phyloP scores from a whole-genome alignment of 2,888 invertebrate species.

The Pinctada fucata region DNA sequence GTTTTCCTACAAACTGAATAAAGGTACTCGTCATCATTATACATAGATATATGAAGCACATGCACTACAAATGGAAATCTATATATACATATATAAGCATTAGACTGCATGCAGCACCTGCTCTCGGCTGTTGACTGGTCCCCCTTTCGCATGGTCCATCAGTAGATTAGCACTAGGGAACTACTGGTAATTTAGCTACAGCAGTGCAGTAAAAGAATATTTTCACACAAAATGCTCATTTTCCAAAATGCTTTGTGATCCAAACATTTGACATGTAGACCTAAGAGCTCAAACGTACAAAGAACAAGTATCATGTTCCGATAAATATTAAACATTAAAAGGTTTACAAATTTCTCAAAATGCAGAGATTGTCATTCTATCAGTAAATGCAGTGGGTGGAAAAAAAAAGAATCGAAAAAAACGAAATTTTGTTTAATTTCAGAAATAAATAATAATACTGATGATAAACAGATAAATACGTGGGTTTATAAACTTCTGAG shows the following conservation, averaged over 20 bases:
- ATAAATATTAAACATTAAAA: neutral
- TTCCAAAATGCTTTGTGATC: conserved; percentile 1
- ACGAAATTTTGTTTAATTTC: neutral
- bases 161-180: neutral
- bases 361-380: conserved; percentile 10
- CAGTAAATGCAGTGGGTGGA: neutral
- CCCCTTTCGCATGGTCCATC: neutral
- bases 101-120: neutral
- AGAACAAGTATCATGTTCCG: neutral
- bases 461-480: conserved; percentile 11
- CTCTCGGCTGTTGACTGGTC: neutral
- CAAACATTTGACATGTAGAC: neutral
- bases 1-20: too few relatives aligned
- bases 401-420: neutral
- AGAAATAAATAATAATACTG: neutral
- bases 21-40: neutral
- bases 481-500: conserved; percentile 13
- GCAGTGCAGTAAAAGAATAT: conserved; percentile 4
- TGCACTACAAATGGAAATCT: neutral
- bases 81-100: neutral
- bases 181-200: conserved; percentile 4
- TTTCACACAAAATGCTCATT: conserved; percentile 3
- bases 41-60: neutral
- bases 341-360: conserved; percentile 13
- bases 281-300: conserved; percentile 1